Evolutionary conservation across 2,888 invertebrate species (phyloP).

Genomic region (Aphodius sticticus): DNA sequence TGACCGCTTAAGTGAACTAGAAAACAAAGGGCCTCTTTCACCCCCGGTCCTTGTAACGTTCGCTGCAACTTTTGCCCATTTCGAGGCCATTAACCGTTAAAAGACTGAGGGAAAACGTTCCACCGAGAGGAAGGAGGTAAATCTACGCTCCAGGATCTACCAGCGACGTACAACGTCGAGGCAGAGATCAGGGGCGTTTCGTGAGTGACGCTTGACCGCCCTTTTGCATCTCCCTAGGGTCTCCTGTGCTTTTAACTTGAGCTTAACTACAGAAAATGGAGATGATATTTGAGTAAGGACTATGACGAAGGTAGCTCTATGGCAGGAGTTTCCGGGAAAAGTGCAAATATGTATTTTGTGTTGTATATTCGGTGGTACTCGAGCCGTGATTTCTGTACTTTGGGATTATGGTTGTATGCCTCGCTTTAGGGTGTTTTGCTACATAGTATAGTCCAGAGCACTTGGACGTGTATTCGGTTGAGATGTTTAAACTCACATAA

Average conservation of each 20-base stretch:
- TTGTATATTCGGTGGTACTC: slow-evolving; percentile 9
- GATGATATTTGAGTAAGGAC: neutral
- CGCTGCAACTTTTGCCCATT: slow-evolving; percentile 15
- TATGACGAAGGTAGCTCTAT: neutral
- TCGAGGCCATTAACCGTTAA: slow-evolving; percentile 10
- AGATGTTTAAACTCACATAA: neutral
- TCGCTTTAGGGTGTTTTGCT: neutral
- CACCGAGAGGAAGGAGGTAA: slow-evolving; percentile 9
- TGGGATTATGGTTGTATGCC: neutral
- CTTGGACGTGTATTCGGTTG: neutral
- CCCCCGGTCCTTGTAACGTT: neutral
- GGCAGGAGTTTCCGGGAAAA: neutral
- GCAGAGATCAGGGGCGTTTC: neutral
- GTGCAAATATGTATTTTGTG: slow-evolving; percentile 25
- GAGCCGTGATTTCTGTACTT: neutral
- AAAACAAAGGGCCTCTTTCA: slow-evolving; percentile 23
- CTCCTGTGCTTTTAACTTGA: neutral
- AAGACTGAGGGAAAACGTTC: slow-evolving; percentile 9
- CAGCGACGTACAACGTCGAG: neutral
- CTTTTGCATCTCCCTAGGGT: slow-evolving; percentile 10
- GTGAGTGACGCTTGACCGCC: neutral
- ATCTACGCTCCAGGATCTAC: neutral
- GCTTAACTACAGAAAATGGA: neutral
- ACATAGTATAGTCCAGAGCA: neutral
- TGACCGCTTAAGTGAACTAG: slow-evolving; percentile 22